Percentiles rank a stretch among this genome's conserved stretches.
Conservation (phyloP, 2,113 vertebrate species). For the Apeltes quadracus region DNA sequence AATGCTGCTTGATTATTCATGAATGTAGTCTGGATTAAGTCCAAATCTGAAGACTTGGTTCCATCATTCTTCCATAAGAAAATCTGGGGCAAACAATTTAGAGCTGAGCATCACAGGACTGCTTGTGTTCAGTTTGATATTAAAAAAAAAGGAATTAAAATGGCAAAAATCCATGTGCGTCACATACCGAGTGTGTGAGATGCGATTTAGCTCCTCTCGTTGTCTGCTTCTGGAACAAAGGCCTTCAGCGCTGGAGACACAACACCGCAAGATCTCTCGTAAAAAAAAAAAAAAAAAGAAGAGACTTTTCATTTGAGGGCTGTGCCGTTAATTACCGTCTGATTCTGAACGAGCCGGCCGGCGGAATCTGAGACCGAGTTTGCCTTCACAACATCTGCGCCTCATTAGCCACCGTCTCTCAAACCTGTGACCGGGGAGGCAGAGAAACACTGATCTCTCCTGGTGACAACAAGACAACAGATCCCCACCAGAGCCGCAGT, state of each 20-base stretch:
- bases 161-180: conserved; percentile 6
- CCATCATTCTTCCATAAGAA: conserved; percentile 22
- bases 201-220: conserved; percentile 10
- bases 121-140: conserved; percentile 31
- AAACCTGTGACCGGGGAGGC: conserved; percentile 59
- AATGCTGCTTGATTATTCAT: conserved; percentile 34
- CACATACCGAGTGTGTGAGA: conserved; percentile 5
- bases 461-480: conserved; percentile 58
- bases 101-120: conserved; percentile 19
- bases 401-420: conserved; percentile 71
- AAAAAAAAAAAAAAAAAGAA: not conserved
- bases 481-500: conserved; percentile 45
- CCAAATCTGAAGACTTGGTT: conserved; percentile 16
- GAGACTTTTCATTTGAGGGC: conserved; percentile 32
- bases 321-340: conserved; percentile 63
- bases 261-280: conserved; percentile 9
- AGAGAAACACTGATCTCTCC: conserved; percentile 61
- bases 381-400: conserved; percentile 65
- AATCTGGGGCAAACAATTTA: conserved; percentile 33
- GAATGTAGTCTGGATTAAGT: conserved; percentile 20
- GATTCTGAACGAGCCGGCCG: conserved; percentile 49
- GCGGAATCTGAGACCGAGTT: conserved; percentile 56
- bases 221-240: conserved; percentile 11
- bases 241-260: conserved; percentile 8
- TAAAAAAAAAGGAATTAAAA: not conserved